Conservation (phyloP, 2,888 invertebrate species). For the Sarcophaga carnaria region DNA sequence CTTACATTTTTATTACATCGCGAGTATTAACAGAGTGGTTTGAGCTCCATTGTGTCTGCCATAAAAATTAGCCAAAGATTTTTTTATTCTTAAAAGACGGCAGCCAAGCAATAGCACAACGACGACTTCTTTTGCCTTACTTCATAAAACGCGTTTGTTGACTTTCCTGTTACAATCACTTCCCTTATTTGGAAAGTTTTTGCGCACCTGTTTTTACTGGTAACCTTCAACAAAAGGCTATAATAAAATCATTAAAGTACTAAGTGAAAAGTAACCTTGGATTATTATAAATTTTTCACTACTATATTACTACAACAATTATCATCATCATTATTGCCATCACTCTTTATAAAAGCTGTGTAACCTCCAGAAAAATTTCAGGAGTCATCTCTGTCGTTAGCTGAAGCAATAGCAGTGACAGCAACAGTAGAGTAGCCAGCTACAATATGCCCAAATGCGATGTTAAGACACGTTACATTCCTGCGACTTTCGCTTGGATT, state of each 20-base stretch:
- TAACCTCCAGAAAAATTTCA: neutral
- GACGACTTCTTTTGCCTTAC: neutral
- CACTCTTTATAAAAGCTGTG: conserved; percentile 22
- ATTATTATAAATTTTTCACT: conserved; percentile 54
- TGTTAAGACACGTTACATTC: conserved; percentile 97
- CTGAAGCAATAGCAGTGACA: conserved; percentile 31
- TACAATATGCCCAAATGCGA: conserved; percentile 95
- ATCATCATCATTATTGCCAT: conserved; percentile 48
- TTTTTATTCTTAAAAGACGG: neutral
- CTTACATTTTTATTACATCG: conserved; percentile 30
- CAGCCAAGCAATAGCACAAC: neutral
- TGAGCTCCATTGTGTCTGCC: conserved; percentile 57
- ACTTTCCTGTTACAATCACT: neutral
- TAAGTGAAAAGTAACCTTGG: conserved; percentile 50
- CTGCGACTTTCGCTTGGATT: conserved; percentile 99
- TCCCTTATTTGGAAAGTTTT: conserved; percentile 19
- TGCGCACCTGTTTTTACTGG: conserved; percentile 52
- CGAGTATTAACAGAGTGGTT: conserved; percentile 28
- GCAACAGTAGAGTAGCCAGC: conserved; percentile 42
- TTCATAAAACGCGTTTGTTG: conserved; percentile 20
- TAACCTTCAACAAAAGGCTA: conserved; percentile 44
- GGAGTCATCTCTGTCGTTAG: neutral
- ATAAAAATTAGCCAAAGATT: conserved; percentile 36
- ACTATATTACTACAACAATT: conserved; percentile 22
- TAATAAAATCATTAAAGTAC: conserved; percentile 4